These are phyloP conservation scores for Malaclemys terrapin DNA, from an alignment of 2,113 vertebrate genomes.

Conservation along the genomic window DNA sequence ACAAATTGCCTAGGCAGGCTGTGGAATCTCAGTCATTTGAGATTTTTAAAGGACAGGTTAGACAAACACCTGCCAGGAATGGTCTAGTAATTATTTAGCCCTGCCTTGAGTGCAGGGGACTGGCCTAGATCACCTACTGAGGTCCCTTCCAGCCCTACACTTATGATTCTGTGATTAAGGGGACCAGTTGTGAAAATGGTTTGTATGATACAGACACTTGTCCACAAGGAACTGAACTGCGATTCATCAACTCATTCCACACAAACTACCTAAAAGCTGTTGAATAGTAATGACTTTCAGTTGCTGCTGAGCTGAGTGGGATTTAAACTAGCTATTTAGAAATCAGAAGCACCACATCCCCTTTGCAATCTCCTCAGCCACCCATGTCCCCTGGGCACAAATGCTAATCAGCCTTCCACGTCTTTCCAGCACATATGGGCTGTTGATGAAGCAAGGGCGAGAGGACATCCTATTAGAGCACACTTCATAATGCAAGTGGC, in stretches of 20 bases:
- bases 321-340: not conserved
- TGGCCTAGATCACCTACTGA: not conserved
- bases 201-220: not conserved
- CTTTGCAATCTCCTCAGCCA: not conserved
- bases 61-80: not conserved
- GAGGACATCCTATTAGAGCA: not conserved
- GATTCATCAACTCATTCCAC: not conserved
- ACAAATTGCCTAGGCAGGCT: not conserved
- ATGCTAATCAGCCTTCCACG: not conserved
- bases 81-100: not conserved
- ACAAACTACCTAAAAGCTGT: not conserved
- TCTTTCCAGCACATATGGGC: not conserved
- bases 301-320: not conserved
- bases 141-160: not conserved
- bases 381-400: not conserved
- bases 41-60: not conserved
- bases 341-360: not conserved
- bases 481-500: not conserved
- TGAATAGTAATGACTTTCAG: not conserved
- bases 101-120: not conserved
- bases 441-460: not conserved
- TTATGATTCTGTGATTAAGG: not conserved
- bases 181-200: not conserved
- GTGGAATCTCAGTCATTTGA: not conserved
- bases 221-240: not conserved